These are phyloP conservation scores for Taxidea taxus DNA, from an alignment of 2,113 vertebrate genomes.

Conservation along the genomic window DNA sequence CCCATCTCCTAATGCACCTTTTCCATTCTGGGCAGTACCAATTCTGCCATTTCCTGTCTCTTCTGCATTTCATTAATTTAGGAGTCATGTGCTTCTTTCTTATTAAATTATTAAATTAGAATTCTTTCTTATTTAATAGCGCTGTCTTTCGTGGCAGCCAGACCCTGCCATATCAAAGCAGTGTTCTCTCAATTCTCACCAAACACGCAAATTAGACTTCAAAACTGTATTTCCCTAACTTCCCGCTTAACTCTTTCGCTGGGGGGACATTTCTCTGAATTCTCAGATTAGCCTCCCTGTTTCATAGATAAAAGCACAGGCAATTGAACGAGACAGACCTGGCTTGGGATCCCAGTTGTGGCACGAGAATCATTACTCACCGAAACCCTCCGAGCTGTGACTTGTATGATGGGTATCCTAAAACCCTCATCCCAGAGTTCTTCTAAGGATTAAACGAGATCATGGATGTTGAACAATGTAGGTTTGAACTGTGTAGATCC, in stretches of 20 bases:
- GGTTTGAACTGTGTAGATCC: background rate
- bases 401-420: background rate
- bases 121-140: background rate
- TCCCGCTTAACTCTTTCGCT: background rate
- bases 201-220: constrained; percentile 35
- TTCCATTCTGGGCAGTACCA: background rate
- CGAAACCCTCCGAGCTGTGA: background rate
- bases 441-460: background rate
- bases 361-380: background rate
- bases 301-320: background rate
- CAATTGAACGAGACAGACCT: background rate
- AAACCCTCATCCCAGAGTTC: background rate
- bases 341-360: background rate
- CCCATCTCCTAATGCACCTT: background rate
- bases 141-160: background rate
- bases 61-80: background rate
- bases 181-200: constrained; percentile 2
- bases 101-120: no score
- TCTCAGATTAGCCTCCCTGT: background rate
- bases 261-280: background rate
- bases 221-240: background rate
- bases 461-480: background rate
- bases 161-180: constrained; percentile 19
- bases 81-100: no score
- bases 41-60: constrained; percentile 11